phyloP scores from a whole-genome alignment of 1,140 invertebrate species.

The Drosophila lini region DNA sequence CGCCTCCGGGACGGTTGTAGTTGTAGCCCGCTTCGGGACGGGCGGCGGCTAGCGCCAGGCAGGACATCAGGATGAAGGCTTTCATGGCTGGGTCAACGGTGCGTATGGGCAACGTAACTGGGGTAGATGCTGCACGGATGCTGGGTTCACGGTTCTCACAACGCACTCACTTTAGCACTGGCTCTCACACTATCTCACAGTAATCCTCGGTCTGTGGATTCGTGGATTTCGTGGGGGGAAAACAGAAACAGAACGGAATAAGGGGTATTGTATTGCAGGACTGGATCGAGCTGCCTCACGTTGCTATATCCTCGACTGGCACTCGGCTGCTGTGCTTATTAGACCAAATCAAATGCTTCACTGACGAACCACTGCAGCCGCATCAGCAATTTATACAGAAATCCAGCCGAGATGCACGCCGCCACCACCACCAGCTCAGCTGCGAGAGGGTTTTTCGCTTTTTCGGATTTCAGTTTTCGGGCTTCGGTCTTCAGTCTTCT shows the following conservation, averaged over 20 bases:
- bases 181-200: slow-evolving; percentile 65
- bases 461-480: slow-evolving; percentile 17
- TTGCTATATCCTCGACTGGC: slow-evolving; percentile 67
- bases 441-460: slow-evolving; percentile 53
- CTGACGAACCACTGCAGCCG: slow-evolving; percentile 81
- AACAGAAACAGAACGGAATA: slow-evolving; percentile 34
- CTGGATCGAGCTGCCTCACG: slow-evolving; percentile 58
- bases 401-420: slow-evolving; percentile 67
- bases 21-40: slow-evolving; percentile 87
- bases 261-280: slow-evolving; percentile 23
- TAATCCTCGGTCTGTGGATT: slow-evolving; percentile 80
- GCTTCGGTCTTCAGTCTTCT: neutral
- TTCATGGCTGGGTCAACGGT: slow-evolving; percentile 75
- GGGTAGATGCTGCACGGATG: slow-evolving; percentile 19
- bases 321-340: slow-evolving; percentile 82
- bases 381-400: slow-evolving; percentile 84
- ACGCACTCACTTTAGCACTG: slow-evolving; percentile 62
- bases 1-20: slow-evolving; percentile 86
- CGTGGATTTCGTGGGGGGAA: slow-evolving; percentile 9
- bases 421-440: slow-evolving; percentile 40
- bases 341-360: slow-evolving; percentile 84
- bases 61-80: slow-evolving; percentile 86
- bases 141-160: slow-evolving; percentile 29
- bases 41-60: slow-evolving; percentile 86
- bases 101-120: slow-evolving; percentile 34